These are phyloP conservation scores for Castor canadensis DNA, from an alignment of 2,113 vertebrate species.

Conservation along the genomic window DNA sequence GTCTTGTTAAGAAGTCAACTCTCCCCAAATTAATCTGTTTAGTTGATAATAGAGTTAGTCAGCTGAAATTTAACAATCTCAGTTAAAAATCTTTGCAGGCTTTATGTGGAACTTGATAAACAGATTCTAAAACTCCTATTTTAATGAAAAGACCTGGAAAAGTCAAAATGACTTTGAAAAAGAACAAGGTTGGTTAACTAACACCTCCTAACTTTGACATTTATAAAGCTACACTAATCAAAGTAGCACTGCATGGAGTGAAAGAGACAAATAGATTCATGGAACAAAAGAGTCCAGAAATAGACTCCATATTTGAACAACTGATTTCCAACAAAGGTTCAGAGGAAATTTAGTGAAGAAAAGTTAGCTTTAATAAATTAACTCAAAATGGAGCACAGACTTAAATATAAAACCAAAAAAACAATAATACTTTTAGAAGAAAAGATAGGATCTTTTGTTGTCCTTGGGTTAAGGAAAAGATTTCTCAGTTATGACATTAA, in stretches of 20 bases:
- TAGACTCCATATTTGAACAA: background rate
- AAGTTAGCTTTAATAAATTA: constrained; percentile 10
- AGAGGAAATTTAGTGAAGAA: constrained; percentile 43
- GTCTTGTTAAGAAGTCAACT: background rate
- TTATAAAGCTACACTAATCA: background rate
- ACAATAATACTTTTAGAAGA: background rate
- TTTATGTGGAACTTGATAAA: background rate
- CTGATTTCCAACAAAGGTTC: constrained; percentile 21
- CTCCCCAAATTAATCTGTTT: background rate
- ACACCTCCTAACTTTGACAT: constrained; percentile 2
- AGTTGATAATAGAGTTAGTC: no score
- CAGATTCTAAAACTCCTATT: constrained; percentile 8
- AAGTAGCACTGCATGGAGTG: background rate
- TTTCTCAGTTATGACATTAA: background rate
- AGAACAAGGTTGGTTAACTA: background rate
- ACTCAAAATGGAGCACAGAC: background rate
- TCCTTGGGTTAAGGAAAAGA: constrained; percentile 9
- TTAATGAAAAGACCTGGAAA: constrained; percentile 9
- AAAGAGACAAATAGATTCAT: background rate
- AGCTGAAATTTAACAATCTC: no score
- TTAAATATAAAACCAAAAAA: constrained; percentile 41
- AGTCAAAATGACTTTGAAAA: constrained; percentile 4
- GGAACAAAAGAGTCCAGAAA: background rate
- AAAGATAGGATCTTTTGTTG: background rate
- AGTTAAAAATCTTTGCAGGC: background rate